Base-by-base conservation (phyloP, 23 tunicate species). In the Diplosoma virens region DNA sequence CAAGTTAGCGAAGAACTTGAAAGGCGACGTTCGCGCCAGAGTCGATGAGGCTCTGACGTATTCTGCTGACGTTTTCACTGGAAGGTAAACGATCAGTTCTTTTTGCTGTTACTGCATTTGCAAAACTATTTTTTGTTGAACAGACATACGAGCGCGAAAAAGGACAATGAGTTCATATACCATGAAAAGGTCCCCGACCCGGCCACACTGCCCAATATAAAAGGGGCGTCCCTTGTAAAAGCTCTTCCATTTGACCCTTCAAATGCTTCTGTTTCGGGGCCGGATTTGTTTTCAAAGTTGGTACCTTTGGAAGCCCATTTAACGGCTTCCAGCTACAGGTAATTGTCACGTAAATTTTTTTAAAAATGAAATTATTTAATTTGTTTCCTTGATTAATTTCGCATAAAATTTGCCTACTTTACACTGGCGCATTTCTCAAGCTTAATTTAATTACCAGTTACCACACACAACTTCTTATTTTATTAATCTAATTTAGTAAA, bases 231-330 rank as follows among this genome's bases (percentile, higher is more conserved):
- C 0, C 58, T 92, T 33, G 97, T 85, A 21, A 92, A 92, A 74
- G 45, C 87, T 33, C 76, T 81, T 1, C 92, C 87, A 2, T 85
- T 85, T 68, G 87, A 92, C 21, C 97, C 92, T 0, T 64, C 97
- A 0, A 73, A 85, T 55, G 24, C 56, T 20, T 59, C 76, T 16
- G 76, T 85, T 16, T 76, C 88, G 3, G 97, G 97, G 36, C 97
- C 97, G 2, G 97, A 92, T 30, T 75, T 92, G 3, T 92, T 92
- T 55, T 55, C 84, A 17, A 92, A 92, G 63, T 82, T 92, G 53
- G 90, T 92, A 20, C 97, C 97, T 32, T 41, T 92, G 67, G 97
- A 92, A 76, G 97, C 97, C 0, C 97, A 92, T 63, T 73, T 92
- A 33, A 82, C 83, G 33, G 97, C 97, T 1, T 92, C 97, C 9